Evolutionary conservation across 2,113 vertebrate genomes (phyloP).

Genomic region (Morphnarchus princeps): DNA sequence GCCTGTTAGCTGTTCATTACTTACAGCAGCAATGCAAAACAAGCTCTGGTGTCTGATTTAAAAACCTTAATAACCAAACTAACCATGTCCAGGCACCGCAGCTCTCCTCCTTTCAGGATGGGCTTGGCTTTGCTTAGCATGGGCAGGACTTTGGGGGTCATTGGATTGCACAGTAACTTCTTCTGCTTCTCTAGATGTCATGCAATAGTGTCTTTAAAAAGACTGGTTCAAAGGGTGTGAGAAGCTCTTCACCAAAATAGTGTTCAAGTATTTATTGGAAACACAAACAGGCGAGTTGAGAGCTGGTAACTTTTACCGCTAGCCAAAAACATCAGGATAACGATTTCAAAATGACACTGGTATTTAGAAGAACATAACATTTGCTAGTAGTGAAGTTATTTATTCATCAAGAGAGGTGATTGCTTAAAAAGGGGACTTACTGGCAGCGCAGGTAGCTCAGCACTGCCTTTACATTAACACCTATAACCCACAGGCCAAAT

Average conservation of each 20-base stretch:
- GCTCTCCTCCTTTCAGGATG: neutral
- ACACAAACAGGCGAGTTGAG: neutral
- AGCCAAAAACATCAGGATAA: neutral
- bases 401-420: neutral
- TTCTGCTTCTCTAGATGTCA: neutral
- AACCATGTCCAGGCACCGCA: fast-evolving
- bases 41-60: neutral
- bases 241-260: neutral
- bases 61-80: neutral
- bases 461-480: neutral
- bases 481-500: neutral
- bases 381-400: neutral
- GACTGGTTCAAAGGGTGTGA: neutral
- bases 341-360: neutral
- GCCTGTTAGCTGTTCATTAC: neutral
- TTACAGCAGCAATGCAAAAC: neutral
- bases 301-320: neutral
- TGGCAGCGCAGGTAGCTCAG: neutral
- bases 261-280: neutral
- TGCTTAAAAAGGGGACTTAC: neutral
- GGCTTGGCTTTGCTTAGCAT: neutral
- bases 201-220: neutral
- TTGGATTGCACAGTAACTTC: neutral
- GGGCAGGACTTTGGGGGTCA: neutral
- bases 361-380: neutral